These are phyloP conservation scores for Avahi laniger DNA, from an alignment of 2,797 vertebrate species.

Conservation along the genomic window DNA sequence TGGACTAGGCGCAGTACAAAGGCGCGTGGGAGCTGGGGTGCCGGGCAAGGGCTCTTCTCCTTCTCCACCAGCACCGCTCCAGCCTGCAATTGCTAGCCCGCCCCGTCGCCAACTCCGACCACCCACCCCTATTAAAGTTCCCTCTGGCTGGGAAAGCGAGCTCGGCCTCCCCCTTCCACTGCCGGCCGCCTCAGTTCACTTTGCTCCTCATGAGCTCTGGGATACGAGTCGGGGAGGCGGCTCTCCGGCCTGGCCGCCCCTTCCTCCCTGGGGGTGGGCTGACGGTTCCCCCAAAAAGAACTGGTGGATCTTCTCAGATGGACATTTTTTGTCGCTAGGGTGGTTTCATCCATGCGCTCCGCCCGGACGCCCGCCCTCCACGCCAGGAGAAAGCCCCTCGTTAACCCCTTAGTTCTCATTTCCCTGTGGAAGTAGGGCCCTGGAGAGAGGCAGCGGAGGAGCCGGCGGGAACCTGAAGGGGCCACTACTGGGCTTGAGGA, in stretches of 20 bases:
- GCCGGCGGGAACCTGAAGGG: slow-evolving; percentile 27
- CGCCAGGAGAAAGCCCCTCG: slow-evolving; percentile 73
- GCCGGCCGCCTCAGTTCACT: neutral
- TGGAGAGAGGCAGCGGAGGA: neutral
- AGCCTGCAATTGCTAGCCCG: slow-evolving; percentile 84
- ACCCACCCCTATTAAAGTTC: slow-evolving; percentile 84
- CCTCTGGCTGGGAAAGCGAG: neutral
- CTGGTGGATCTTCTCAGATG: slow-evolving; percentile 93
- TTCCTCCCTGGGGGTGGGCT: neutral
- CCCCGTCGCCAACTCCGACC: slow-evolving; percentile 85
- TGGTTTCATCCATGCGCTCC: slow-evolving; percentile 88
- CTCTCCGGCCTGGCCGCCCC: neutral
- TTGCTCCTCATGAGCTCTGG: neutral
- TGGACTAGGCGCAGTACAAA: neutral
- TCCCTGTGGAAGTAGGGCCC: neutral
- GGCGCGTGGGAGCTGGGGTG: neutral
- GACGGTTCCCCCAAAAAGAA: slow-evolving; percentile 86
- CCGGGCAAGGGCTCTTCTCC: neutral
- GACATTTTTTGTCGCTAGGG: slow-evolving; percentile 90
- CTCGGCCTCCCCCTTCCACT: neutral
- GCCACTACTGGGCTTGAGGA: neutral
- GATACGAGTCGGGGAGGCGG: neutral
- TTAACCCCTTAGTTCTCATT: slow-evolving; percentile 49
- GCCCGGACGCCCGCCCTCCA: slow-evolving; percentile 86
- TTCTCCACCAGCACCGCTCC: neutral